Evolutionary conservation across 2,113 vertebrate species (phyloP).

Genomic region (Clupea harengus): DNA sequence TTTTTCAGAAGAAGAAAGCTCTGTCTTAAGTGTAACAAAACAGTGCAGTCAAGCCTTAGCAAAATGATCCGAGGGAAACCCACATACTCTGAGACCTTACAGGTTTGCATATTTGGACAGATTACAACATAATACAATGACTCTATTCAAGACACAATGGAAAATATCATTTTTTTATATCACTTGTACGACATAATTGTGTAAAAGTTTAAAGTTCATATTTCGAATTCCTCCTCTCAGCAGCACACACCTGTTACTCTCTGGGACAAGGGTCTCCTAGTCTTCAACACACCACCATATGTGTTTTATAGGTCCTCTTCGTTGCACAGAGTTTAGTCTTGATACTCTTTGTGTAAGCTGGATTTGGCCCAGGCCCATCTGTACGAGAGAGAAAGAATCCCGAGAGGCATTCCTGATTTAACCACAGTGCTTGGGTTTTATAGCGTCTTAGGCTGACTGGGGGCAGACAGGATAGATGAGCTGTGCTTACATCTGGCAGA

Average conservation of each 20-base stretch:
- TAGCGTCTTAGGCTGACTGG: slow-evolving; percentile 1
- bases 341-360: background rate
- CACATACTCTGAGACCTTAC: background rate
- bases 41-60: background rate
- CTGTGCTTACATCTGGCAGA: background rate
- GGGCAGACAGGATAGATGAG: background rate
- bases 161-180: background rate
- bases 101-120: slow-evolving; percentile 5
- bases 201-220: background rate
- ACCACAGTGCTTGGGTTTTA: slow-evolving; percentile 49
- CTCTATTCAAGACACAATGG: background rate
- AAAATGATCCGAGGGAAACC: background rate
- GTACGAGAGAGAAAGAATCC: slow-evolving; percentile 29
- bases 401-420: slow-evolving; percentile 53
- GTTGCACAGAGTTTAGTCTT: background rate
- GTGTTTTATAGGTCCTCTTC: background rate
- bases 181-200: background rate
- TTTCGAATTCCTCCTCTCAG: background rate
- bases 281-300: background rate
- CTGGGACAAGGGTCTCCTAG: background rate
- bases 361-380: background rate
- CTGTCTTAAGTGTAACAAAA: background rate
- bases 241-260: background rate
- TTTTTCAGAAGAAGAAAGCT: no score
- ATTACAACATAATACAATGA: background rate